A percentile compares a stretch with the other conserved stretches of the same genome.
phyloP scores from a whole-genome alignment of 2,113 vertebrate species.

The Crotophaga sulcirostris region DNA sequence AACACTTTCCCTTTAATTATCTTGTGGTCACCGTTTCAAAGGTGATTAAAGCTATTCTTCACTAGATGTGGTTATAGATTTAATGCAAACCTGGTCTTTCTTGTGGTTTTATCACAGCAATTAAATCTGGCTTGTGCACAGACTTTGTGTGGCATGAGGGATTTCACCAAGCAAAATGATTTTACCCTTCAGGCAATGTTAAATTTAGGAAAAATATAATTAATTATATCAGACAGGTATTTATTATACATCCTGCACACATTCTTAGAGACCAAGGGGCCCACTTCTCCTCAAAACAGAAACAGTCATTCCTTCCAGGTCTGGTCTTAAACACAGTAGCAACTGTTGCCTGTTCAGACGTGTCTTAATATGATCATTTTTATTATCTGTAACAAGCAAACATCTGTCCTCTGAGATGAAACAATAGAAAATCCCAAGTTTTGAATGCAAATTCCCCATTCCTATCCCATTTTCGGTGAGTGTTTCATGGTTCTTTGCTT shows the following conservation, averaged over 20 bases:
- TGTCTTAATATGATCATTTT: constrained; percentile 13
- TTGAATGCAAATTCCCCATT: not conserved
- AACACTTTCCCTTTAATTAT: constrained; percentile 96
- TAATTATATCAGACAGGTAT: constrained; percentile 93
- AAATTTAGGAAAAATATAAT: constrained; percentile 95
- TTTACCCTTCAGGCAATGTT: constrained; percentile 88
- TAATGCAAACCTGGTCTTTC: constrained; percentile 95
- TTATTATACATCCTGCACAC: constrained; percentile 79
- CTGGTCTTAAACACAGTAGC: constrained; percentile 8
- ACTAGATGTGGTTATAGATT: constrained; percentile 89
- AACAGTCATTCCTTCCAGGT: not conserved
- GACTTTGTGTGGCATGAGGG: constrained; percentile 93
- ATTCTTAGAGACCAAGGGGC: constrained; percentile 71
- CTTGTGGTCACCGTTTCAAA: constrained; percentile 91
- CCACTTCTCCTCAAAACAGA: constrained; percentile 47
- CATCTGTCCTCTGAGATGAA: not conserved
- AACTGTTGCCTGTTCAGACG: not conserved
- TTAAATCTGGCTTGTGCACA: constrained; percentile 88
- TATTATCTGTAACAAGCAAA: constrained; percentile 7
- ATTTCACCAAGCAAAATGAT: constrained; percentile 81
- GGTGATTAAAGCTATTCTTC: constrained; percentile 90
- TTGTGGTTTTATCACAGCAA: constrained; percentile 95
- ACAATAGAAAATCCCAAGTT: not conserved
- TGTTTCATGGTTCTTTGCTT: not conserved
- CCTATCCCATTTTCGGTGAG: not conserved